Evolutionary conservation across 2,113 vertebrate genomes (phyloP).

Genomic region (Larimichthys crocea): DNA sequence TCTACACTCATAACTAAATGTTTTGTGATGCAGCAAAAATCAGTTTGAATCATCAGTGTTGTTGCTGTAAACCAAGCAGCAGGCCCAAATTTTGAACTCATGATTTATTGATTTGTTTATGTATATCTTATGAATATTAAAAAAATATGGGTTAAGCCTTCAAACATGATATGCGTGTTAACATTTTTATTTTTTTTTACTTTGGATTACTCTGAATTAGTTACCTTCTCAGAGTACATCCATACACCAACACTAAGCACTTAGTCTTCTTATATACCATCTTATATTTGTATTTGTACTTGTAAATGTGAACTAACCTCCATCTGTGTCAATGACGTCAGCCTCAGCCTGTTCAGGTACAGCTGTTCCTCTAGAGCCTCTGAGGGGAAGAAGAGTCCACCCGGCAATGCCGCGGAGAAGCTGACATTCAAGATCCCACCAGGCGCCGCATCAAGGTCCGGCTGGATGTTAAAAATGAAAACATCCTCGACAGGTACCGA

Average conservation of each 20-base stretch:
- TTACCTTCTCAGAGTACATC: background rate
- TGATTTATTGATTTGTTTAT: background rate
- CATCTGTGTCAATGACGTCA: conserved; percentile 93
- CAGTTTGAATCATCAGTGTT: background rate
- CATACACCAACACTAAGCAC: too few species aligned
- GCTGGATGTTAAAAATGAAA: conserved; percentile 98
- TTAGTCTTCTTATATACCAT: background rate
- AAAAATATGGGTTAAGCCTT: background rate
- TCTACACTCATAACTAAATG: background rate
- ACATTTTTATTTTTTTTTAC: background rate
- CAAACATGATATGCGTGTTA: background rate
- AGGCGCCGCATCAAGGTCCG: conserved; percentile 89
- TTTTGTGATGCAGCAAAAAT: background rate
- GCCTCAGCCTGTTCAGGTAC: conserved; percentile 93
- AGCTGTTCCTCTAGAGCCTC: conserved; percentile 98
- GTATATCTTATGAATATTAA: too few species aligned
- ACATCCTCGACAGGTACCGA: conserved; percentile 93
- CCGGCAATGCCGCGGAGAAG: conserved; percentile 91
- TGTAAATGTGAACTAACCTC: conserved; percentile 78
- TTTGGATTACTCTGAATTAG: background rate
- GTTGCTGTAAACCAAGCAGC: background rate
- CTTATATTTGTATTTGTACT: background rate
- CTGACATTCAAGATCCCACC: conserved; percentile 95
- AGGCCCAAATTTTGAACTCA: background rate
- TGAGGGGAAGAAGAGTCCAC: conserved; percentile 93